Evolutionary conservation across 2,888 invertebrate species (phyloP).

Genomic region (Caenorhabditis drosophilae): DNA sequence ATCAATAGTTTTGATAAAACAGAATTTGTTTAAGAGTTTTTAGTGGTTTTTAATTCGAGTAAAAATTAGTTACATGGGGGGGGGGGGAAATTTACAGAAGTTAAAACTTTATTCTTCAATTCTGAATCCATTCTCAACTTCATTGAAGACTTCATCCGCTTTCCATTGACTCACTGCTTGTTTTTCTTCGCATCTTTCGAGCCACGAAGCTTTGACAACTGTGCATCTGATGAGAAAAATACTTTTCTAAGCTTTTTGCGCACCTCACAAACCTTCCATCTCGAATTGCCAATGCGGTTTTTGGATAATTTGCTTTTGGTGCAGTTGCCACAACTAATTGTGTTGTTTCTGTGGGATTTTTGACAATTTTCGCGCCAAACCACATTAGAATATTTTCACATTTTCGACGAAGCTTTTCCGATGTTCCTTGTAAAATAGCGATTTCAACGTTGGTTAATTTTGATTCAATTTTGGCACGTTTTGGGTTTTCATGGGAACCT

Average conservation of each 20-base stretch:
- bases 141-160: slow-evolving; percentile 13
- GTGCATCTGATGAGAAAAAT: slow-evolving; percentile 18
- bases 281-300: slow-evolving; percentile 16
- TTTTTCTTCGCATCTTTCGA: slow-evolving; percentile 33
- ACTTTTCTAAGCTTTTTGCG: too few relatives aligned
- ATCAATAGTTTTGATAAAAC: too few relatives aligned
- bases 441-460: slow-evolving; percentile 25
- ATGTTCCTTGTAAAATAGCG: slow-evolving; percentile 34
- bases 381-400: slow-evolving; percentile 48
- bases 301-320: slow-evolving; percentile 29
- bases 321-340: slow-evolving; percentile 28
- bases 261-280: too few relatives aligned
- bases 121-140: too few relatives aligned
- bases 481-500: slow-evolving; percentile 13
- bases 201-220: slow-evolving; percentile 41
- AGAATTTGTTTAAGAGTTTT: too few relatives aligned
- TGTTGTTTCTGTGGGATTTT: slow-evolving; percentile 43
- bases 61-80: too few relatives aligned
- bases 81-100: too few relatives aligned
- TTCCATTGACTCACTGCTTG: slow-evolving; percentile 31
- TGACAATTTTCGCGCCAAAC: slow-evolving; percentile 52
- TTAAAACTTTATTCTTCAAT: too few relatives aligned
- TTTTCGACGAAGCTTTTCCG: slow-evolving; percentile 22
- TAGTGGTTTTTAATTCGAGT: too few relatives aligned
- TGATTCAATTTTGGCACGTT: slow-evolving; percentile 26